phyloP scores from a whole-genome alignment of 23 tunicate species.

The Corella eumyota region DNA sequence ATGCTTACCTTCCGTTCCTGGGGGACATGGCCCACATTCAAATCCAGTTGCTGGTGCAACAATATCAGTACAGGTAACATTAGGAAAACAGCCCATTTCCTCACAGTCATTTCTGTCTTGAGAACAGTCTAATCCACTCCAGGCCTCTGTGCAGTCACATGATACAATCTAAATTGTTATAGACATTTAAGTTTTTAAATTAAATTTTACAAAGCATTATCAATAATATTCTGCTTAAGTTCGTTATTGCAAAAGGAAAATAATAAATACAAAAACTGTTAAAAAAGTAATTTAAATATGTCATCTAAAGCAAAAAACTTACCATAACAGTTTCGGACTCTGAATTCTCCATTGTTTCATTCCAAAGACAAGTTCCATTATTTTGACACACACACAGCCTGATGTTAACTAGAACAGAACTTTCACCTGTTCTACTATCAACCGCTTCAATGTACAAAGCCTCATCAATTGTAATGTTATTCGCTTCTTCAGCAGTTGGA shows the following conservation, averaged over 20 bases:
- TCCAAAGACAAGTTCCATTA: constrained; percentile 18
- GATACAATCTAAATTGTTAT: constrained; percentile 35
- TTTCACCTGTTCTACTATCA: constrained; percentile 11
- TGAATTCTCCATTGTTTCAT: constrained; percentile 1
- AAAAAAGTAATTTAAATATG: too few species aligned
- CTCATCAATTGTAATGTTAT: background rate
- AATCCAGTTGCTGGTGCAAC: constrained; percentile 32
- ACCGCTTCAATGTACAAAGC: constrained; percentile 11
- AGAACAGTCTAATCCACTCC: constrained; percentile 20
- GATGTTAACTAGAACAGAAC: constrained; percentile 4
- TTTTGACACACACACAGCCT: constrained; percentile 28
- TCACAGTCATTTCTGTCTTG: constrained; percentile 42
- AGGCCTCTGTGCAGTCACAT: constrained; percentile 43
- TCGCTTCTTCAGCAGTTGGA: constrained; percentile 5
- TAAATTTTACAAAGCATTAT: constrained; percentile 1
- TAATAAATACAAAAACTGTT: too few species aligned
- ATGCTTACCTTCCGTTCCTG: constrained; percentile 32
- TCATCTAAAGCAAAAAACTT: too few species aligned
- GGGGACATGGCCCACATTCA: constrained; percentile 35
- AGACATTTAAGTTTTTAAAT: background rate
- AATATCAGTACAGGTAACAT: constrained; percentile 40
- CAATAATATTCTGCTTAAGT: too few species aligned
- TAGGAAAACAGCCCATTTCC: constrained; percentile 17
- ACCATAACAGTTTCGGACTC: too few species aligned
- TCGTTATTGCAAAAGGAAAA: too few species aligned